Evolutionary conservation across 2,113 vertebrate genomes (phyloP).

Genomic region (Neomonachus schauinslandi): DNA sequence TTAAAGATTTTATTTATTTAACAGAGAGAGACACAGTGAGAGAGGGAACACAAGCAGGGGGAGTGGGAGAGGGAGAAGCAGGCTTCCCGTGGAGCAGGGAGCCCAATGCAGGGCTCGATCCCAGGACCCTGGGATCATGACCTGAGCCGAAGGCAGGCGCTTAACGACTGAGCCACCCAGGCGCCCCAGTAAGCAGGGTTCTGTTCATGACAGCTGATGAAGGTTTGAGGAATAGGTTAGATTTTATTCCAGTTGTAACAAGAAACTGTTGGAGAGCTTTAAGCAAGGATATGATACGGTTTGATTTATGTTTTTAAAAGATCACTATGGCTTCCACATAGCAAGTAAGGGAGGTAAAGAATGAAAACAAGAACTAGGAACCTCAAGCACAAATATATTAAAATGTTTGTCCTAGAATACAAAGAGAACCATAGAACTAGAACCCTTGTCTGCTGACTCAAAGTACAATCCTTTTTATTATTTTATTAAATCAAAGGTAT

Average conservation of each 20-base stretch:
- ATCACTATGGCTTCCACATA: not conserved
- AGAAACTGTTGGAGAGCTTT: not conserved
- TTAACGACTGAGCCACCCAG: too few species aligned
- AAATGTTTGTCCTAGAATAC: conserved; percentile 21
- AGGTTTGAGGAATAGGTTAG: not conserved
- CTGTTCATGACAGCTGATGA: not conserved
- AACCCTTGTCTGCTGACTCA: conserved; percentile 46
- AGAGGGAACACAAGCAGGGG: too few species aligned
- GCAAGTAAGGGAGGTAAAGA: not conserved
- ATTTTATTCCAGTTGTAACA: conserved; percentile 17
- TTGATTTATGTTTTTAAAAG: conserved; percentile 59
- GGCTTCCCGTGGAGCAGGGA: too few species aligned
- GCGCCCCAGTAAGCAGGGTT: not conserved
- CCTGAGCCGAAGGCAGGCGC: too few species aligned
- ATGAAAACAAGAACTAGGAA: not conserved
- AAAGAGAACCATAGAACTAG: conserved; percentile 44
- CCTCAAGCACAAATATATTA: not conserved
- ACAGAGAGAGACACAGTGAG: too few species aligned
- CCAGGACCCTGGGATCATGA: too few species aligned
- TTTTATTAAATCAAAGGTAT: conserved; percentile 21
- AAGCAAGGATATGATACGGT: not conserved
- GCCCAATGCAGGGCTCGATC: rapidly evolving
- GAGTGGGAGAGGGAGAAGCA: too few species aligned
- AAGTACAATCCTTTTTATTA: conserved; percentile 43
- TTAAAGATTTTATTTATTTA: too few species aligned